A percentile compares a stretch with the other conserved stretches of the same genome.
Conservation (phyloP, 1,140 invertebrate species). For the Euwallacea fornicatus region DNA sequence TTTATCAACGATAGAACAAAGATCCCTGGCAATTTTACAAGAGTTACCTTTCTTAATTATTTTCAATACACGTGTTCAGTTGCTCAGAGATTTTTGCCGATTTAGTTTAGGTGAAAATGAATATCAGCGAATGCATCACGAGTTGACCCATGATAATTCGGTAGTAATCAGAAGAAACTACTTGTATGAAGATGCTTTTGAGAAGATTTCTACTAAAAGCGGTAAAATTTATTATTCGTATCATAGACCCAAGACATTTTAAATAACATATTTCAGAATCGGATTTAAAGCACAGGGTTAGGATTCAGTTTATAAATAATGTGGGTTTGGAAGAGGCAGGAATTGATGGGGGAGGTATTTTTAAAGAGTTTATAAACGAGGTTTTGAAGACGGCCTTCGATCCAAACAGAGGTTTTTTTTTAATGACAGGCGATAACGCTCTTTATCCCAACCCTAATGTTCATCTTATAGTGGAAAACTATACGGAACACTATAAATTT, state of each 20-base stretch:
- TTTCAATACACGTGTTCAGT: slow-evolving; percentile 84
- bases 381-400: slow-evolving; percentile 94
- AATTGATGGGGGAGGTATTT: slow-evolving; percentile 93
- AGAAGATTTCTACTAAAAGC: slow-evolving; percentile 88
- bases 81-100: slow-evolving; percentile 72
- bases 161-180: slow-evolving; percentile 85
- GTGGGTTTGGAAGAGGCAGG: slow-evolving; percentile 92
- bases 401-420: slow-evolving; percentile 94
- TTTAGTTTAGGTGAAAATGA: slow-evolving; percentile 48
- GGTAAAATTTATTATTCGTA: slow-evolving; percentile 56
- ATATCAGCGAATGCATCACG: slow-evolving; percentile 44
- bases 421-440: slow-evolving; percentile 88
- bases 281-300: slow-evolving; percentile 68
- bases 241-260: too few species aligned
- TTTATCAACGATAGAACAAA: slow-evolving; percentile 83
- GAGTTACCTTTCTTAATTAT: slow-evolving; percentile 93
- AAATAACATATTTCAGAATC: slow-evolving; percentile 59
- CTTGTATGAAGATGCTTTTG: slow-evolving; percentile 96
- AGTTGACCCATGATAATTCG: slow-evolving; percentile 45
- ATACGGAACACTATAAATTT: slow-evolving; percentile 91
- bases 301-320: slow-evolving; percentile 87
- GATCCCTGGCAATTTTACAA: slow-evolving; percentile 83
- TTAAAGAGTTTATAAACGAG: slow-evolving; percentile 90
- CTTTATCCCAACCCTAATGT: slow-evolving; percentile 95
- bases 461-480: slow-evolving; percentile 79